Conservation (phyloP, 2,888 invertebrate species). For the Asteroscopus sphinx region DNA sequence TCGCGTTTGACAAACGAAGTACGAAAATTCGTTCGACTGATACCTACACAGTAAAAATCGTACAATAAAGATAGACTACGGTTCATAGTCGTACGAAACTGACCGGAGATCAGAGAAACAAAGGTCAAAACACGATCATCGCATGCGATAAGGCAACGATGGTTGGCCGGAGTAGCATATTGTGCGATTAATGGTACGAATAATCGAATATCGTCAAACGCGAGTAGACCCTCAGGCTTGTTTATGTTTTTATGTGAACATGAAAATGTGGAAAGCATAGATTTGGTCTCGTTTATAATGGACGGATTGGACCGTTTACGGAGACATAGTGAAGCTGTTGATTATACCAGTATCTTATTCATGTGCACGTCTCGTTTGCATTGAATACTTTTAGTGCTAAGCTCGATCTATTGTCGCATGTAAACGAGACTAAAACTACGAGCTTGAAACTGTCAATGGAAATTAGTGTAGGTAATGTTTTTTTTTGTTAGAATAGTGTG, state of each 20-base stretch:
- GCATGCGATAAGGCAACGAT: no score
- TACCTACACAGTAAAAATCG: no score
- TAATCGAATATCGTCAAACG: no score
- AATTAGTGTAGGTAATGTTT: slow-evolving; percentile 23
- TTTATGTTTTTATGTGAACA: not conserved
- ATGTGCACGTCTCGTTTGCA: slow-evolving; percentile 3
- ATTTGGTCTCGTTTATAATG: slow-evolving; percentile 8
- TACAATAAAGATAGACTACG: no score
- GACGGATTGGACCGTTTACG: not conserved
- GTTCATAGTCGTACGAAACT: no score
- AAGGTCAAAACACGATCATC: no score
- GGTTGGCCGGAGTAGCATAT: no score
- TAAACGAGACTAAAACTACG: slow-evolving; percentile 8
- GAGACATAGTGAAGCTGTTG: not conserved
- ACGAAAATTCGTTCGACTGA: no score
- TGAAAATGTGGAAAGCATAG: slow-evolving; percentile 6
- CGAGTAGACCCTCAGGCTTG: no score
- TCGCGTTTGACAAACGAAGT: no score
- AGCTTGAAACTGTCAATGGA: slow-evolving; percentile 4
- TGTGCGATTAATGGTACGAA: no score
- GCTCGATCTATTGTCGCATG: not conserved
- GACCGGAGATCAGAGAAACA: no score
- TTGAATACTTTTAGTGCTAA: slow-evolving; percentile 3
- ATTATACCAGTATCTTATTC: slow-evolving; percentile 2
- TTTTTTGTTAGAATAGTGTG: slow-evolving; percentile 35